phyloP scores from a whole-genome alignment of 2,888 invertebrate genomes.

The Nemurella pictetii region DNA sequence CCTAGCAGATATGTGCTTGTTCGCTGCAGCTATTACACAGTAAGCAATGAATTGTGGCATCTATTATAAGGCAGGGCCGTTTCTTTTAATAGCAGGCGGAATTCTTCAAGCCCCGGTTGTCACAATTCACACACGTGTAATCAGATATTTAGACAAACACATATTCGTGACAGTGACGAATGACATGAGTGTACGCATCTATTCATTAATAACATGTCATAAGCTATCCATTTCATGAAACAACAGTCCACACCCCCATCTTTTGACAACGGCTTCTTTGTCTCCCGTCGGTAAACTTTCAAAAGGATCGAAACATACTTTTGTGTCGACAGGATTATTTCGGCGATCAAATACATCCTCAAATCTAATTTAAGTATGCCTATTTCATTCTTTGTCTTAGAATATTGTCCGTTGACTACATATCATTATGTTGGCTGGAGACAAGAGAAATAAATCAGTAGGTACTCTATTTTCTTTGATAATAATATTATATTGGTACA shows the following conservation, averaged over 20 bases:
- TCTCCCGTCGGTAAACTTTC: neutral
- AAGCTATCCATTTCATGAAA: neutral
- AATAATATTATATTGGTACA: constrained; percentile 30
- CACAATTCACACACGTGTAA: neutral
- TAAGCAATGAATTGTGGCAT: neutral
- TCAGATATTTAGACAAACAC: neutral
- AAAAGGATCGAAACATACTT: neutral
- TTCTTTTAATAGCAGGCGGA: neutral
- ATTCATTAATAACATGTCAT: constrained; percentile 14
- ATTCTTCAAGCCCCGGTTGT: neutral
- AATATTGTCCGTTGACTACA: no score
- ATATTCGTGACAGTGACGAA: constrained; percentile 1
- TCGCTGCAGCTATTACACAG: neutral
- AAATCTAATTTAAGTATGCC: no score
- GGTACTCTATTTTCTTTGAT: neutral
- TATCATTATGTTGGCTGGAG: no score
- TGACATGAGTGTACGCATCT: neutral
- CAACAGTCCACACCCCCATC: neutral
- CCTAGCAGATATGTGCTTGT: neutral
- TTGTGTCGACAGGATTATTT: neutral
- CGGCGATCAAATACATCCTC: no score
- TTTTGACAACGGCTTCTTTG: neutral
- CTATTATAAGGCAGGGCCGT: neutral
- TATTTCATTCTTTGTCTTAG: no score
- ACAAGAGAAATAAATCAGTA: no score